Base-by-base conservation (phyloP, 1,140 invertebrate genomes). In the Drosophila sp. region DNA sequence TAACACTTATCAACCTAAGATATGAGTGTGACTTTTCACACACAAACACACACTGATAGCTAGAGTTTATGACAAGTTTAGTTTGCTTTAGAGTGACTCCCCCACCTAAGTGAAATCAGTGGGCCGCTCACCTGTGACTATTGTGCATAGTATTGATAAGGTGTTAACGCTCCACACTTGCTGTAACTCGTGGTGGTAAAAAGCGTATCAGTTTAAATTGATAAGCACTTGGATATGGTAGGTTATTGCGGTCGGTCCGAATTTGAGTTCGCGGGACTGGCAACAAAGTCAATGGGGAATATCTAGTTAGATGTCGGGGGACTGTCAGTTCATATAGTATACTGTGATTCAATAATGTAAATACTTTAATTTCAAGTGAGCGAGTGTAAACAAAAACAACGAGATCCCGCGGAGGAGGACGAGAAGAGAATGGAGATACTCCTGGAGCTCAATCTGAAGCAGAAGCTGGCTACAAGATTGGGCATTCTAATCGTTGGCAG, bases 361-460 rank as follows among this genome's bases (percentile, higher is more conserved):
- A 65, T 75, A 36, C n/a, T 78, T 53, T 53, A 36, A 29, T 76
- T 67, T 16, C 36, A 65, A 87, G 82, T 87, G 82, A 76, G 51
- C 65, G 57, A 63, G 56, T 59, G 46, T 29, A 54, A 71, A 29
- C 41, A 71, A 29, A 71, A 25, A 18, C 38, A 48, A 38, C 45
- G n/a, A 62, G 67, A 72, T 13, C 48, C 43, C n/a, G n/a, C n/a
- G 53, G 43, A 78, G 54, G 45, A 72, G 45, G 74, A 45, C 11
- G 41, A 45, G 11, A 56, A 64, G 48, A 80, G 70, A 75, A 91
- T 91, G 90, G 78, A 91, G 45, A 64, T 91, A 13, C 64, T 83
- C 18, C 38, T 91, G 40, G 90, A 90, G 63, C 64, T 91, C 6
- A 90, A 90, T 51, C n/a, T 89, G 7, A 91, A 87, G 58, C 90